These are phyloP conservation scores for pig (Sus scrofa) DNA, from an alignment of 2,113 vertebrate species.

Conservation along the genomic window DNA sequence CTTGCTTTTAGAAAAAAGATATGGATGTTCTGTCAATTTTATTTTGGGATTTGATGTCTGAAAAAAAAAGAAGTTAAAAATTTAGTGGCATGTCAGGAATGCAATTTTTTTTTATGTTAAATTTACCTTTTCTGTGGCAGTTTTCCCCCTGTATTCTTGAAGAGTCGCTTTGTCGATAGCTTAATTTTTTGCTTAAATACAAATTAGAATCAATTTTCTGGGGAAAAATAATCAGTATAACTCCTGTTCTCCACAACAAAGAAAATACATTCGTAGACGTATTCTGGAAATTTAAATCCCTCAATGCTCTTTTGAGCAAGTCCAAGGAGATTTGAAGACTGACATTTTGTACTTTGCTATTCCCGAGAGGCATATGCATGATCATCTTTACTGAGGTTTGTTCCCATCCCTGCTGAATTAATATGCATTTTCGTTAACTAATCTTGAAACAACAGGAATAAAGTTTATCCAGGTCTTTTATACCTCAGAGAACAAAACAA, in stretches of 20 bases:
- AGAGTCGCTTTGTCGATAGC: conserved; percentile 73
- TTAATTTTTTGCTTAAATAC: conserved; percentile 76
- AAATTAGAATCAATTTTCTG: conserved; percentile 86
- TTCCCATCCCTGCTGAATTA: conserved; percentile 90
- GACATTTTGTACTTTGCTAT: conserved; percentile 88
- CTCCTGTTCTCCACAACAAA: conserved; percentile 83
- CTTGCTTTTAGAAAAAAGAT: not conserved
- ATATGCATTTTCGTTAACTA: conserved; percentile 93
- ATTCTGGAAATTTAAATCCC: conserved; percentile 87
- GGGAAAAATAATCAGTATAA: conserved; percentile 82
- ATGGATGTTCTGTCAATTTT: not conserved
- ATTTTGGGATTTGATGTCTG: not conserved
- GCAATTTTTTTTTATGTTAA: conserved; percentile 46
- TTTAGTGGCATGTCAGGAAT: not conserved
- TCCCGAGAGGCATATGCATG: conserved; percentile 86
- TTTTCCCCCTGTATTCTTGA: conserved; percentile 55
- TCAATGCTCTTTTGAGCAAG: conserved; percentile 88
- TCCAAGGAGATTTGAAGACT: conserved; percentile 90
- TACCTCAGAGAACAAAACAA: conserved; percentile 94
- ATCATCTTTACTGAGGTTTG: conserved; percentile 90
- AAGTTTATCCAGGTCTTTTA: conserved; percentile 93
- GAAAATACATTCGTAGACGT: conserved; percentile 86
- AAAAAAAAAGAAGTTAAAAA: conserved; percentile 38
- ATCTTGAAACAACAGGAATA: conserved; percentile 93
- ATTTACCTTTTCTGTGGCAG: not conserved